Evolutionary conservation across 2,888 invertebrate species (phyloP), one percentile per base, ranked within the genome.

Genomic region (Leistus spinibarbis): DNA sequence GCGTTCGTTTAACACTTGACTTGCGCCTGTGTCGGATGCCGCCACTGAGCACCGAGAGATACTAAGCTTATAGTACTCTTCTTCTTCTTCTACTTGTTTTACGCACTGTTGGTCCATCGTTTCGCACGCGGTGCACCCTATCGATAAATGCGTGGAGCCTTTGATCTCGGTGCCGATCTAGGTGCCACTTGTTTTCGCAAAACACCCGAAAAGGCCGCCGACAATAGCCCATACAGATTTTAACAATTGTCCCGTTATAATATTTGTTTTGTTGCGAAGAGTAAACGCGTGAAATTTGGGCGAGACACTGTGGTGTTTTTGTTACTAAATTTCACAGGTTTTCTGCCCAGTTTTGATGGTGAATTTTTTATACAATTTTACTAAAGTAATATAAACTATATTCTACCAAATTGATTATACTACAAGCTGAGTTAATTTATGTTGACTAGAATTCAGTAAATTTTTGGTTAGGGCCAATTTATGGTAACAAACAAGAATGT

Each of bases 1-100:
- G 40, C 79, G 77, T 77, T 71, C 78, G 22, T 24, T 82, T 82
- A 81, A 82, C 82, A 82, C 81, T 80, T 80, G 82, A 82, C 79
- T 81, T 80, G 79, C 78, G 76, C 79, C 19, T 77, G 40, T 69
- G 76, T 76, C 76, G 77, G 56, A 40, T 62, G 66, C 17, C 54
- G 63, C 54, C 67, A 57, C 40, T 27, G 62, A 13, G 20, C 62
- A 22, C 40, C 22, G 9, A 9, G 13, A 40, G 40, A 40, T 7
- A 13, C n/a, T 40, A 13, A 40, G 69, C 70, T 63, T 63, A 60
- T 60, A 22, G 19, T 1, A 60, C 27, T 17, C 27, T 10, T 64
- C 19, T 9, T 17, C 60, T 60, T 22, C 40, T 40, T 16, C 56
- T 56, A 56, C 56, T 56, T 56, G 56, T 19, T 19, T 60, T 60